phyloP scores from a whole-genome alignment of 2,113 vertebrate species.

The Ardeotis arabs region DNA sequence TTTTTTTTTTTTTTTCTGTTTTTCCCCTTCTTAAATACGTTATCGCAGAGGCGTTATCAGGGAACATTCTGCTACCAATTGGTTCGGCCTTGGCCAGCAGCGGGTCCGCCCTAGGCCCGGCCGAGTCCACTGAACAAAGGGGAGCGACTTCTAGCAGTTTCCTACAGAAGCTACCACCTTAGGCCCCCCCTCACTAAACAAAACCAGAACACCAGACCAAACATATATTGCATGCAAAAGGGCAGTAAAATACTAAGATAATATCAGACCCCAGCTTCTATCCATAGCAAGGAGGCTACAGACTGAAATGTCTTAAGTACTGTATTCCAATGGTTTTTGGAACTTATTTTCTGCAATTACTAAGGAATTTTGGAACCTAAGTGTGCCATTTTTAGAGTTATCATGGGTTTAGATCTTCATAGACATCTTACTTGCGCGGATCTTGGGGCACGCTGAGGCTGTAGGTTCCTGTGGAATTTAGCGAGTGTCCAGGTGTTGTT shows the following conservation, averaged over 20 bases:
- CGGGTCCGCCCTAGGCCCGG: too few species aligned
- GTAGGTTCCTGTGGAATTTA: background rate
- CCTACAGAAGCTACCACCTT: too few species aligned
- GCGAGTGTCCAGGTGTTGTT: background rate
- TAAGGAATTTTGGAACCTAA: background rate
- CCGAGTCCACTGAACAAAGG: too few species aligned
- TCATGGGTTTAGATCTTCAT: background rate
- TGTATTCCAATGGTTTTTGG: background rate
- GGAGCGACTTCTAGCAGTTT: too few species aligned
- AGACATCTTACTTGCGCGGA: background rate
- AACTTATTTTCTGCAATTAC: background rate
- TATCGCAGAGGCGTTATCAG: too few species aligned
- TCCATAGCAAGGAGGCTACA: background rate
- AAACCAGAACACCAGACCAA: background rate
- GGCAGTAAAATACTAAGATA: background rate
- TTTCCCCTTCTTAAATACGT: too few species aligned
- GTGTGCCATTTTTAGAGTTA: background rate
- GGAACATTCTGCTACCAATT: too few species aligned
- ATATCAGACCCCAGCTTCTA: background rate
- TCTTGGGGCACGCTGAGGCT: background rate
- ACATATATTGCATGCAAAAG: background rate
- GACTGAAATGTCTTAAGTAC: background rate
- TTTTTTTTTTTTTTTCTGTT: too few species aligned
- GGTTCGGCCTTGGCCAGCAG: too few species aligned
- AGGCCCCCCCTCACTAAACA: too few species aligned